These are phyloP conservation scores for Nipponia nippon DNA, from an alignment of 2,113 vertebrate species.

Conservation along the genomic window DNA sequence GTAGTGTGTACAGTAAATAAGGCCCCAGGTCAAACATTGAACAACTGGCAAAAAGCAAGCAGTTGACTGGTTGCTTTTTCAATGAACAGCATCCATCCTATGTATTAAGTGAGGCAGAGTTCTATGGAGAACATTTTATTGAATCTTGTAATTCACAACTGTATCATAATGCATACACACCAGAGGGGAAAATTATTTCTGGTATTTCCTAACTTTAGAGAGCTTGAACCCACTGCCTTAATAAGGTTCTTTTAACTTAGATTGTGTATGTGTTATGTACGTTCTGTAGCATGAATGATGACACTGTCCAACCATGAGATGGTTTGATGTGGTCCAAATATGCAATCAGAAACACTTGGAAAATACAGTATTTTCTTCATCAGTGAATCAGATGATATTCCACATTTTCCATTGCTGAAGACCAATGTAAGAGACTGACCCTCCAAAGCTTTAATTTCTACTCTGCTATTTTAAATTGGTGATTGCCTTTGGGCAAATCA, in stretches of 20 bases:
- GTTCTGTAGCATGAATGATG: neutral
- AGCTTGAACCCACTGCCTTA: neutral
- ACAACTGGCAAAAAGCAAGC: neutral
- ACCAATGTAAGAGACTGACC: neutral
- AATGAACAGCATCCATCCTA: neutral
- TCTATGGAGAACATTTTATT: neutral
- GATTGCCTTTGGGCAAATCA: neutral
- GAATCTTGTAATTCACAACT: neutral
- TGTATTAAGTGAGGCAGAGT: neutral
- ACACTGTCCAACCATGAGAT: neutral
- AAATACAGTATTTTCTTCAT: neutral
- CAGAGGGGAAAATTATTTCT: neutral
- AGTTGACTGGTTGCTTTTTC: neutral
- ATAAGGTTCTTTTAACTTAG: neutral
- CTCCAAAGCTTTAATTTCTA: neutral
- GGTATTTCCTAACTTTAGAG: neutral
- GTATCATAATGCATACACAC: neutral
- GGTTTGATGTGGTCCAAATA: neutral
- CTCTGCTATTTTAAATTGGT: neutral
- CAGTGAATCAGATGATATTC: neutral
- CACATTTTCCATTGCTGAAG: neutral
- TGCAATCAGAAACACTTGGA: neutral
- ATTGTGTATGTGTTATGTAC: neutral
- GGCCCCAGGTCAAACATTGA: neutral
- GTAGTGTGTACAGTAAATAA: neutral